Percentiles rank a stretch among this genome's conserved stretches.
Evolutionary conservation across 2,797 vertebrate species (phyloP).

Genomic region (Holocentrus rufus): DNA sequence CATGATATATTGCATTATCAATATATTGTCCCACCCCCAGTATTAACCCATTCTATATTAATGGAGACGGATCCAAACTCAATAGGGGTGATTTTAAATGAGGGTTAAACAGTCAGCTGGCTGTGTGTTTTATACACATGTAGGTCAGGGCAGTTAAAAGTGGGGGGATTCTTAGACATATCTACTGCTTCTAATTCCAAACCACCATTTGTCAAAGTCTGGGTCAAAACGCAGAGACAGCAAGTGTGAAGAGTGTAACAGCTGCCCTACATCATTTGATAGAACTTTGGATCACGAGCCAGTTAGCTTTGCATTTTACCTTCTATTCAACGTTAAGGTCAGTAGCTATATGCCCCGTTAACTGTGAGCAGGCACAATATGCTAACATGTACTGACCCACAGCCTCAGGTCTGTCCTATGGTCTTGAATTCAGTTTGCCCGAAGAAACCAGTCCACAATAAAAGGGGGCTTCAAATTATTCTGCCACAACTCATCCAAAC

Average conservation of each 20-base stretch:
- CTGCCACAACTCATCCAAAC: slow-evolving; percentile 43
- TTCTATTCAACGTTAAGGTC: no score
- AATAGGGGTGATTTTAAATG: no score
- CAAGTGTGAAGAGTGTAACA: not conserved
- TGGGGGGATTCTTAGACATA: slow-evolving; percentile 32
- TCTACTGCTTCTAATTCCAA: slow-evolving; percentile 43
- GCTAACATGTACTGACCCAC: slow-evolving; percentile 15
- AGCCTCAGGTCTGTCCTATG: slow-evolving; percentile 36
- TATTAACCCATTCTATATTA: no score
- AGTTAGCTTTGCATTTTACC: no score
- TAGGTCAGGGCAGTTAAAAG: slow-evolving; percentile 25
- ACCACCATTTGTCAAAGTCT: slow-evolving; percentile 7
- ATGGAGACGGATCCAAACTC: no score
- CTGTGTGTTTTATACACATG: slow-evolving; percentile 37
- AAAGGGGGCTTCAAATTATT: slow-evolving; percentile 27
- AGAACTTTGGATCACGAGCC: not conserved
- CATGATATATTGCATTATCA: no score
- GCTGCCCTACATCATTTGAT: not conserved
- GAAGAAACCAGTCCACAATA: not conserved
- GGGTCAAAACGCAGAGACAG: slow-evolving; percentile 13
- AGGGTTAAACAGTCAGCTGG: not conserved
- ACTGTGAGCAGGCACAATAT: not conserved
- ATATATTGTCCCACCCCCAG: no score
- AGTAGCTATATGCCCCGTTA: no score
- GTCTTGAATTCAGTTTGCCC: slow-evolving; percentile 7